Evolutionary conservation across 2,888 invertebrate species (phyloP), one percentile per base, ranked within the genome.

Genomic region (Adelphocoris suturalis): DNA sequence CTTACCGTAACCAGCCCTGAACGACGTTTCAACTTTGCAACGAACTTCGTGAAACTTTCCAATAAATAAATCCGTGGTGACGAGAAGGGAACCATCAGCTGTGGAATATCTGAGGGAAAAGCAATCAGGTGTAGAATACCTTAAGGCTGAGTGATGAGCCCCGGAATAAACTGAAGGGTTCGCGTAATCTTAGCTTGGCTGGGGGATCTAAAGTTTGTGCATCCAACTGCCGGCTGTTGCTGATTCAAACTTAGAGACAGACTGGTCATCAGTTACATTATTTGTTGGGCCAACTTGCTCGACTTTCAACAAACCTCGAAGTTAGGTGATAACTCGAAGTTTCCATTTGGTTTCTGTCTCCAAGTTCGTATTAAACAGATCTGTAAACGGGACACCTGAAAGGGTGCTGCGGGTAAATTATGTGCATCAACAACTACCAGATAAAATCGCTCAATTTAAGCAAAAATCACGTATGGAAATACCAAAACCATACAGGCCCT

Each of bases 191-290:
- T 23, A 23, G 68, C 23, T 68, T 13, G 23, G 27, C 23, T n/a
- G 61, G n/a, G 4, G 19, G 19, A 19, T 61, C 61, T 16, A 9
- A n/a, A 68, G 27, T 19, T 68, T 68, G 68, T 23, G 68, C 0
- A 27, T 23, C 68, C 23, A 11, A 23, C 68, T 23, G 27, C 13
- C 23, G 16, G 68, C 19, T 68, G 11, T 23, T 23, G 23, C 68
- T 68, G 23, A 68, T 68, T 68, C 68, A 68, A 23, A 68, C 68
- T 23, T 68, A 23, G 68, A 27, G 9, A 68, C 68, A 68, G 68
- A 68, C 68, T 68, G 23, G 68, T 68, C 68, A 68, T 23, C 68
- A 68, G 27, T 68, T 68, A 68, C 68, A 27, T 23, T 68, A 27
- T 68, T 23, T 23, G 23, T 27, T 27, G 23, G 9, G 68, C 23